A percentile compares a stretch with the other conserved stretches of the same genome.
These are phyloP conservation scores for Sinocyclocheilus anophthalmus DNA, from an alignment of 2,113 vertebrate species.

Conservation along the genomic window DNA sequence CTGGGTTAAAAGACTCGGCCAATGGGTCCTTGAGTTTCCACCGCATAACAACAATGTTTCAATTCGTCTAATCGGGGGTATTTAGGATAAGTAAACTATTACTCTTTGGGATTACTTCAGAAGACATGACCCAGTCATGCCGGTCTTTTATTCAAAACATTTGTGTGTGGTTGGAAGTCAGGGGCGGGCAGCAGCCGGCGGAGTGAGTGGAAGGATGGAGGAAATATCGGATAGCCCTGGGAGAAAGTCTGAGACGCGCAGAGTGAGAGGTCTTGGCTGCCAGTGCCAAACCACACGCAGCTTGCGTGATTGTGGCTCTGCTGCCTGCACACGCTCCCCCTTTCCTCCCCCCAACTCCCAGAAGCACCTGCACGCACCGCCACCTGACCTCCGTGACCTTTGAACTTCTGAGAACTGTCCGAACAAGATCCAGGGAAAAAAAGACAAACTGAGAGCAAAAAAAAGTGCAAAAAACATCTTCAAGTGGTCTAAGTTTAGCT, in stretches of 20 bases:
- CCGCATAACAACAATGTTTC: constrained; percentile 87
- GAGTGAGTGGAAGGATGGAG: constrained; percentile 60
- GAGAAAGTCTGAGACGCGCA: constrained; percentile 75
- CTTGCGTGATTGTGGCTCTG: constrained; percentile 76
- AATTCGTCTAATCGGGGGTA: constrained; percentile 82
- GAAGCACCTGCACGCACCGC: constrained; percentile 71
- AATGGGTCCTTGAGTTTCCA: constrained; percentile 79
- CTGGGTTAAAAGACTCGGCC: constrained; percentile 56
- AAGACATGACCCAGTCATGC: constrained; percentile 82
- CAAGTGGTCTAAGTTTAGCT: constrained; percentile 8
- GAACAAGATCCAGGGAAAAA: not conserved
- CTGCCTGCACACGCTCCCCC: constrained; percentile 43
- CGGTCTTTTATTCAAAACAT: constrained; percentile 90
- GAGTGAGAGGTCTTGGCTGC: constrained; percentile 82
- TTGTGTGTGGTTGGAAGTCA: constrained; percentile 80
- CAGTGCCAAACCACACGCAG: constrained; percentile 76
- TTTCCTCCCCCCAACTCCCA: not conserved
- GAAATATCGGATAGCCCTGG: constrained; percentile 78
- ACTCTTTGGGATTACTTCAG: constrained; percentile 76
- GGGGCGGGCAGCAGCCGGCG: constrained; percentile 52
- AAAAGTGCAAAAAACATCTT: constrained; percentile 6
- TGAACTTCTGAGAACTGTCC: constrained; percentile 31
- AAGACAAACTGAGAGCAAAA: constrained; percentile 1
- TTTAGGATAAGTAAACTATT: constrained; percentile 88
- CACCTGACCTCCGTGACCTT: constrained; percentile 43